Evolutionary conservation across 2,888 invertebrate species (phyloP).

Genomic region (Pachycephus smyrnensis): DNA sequence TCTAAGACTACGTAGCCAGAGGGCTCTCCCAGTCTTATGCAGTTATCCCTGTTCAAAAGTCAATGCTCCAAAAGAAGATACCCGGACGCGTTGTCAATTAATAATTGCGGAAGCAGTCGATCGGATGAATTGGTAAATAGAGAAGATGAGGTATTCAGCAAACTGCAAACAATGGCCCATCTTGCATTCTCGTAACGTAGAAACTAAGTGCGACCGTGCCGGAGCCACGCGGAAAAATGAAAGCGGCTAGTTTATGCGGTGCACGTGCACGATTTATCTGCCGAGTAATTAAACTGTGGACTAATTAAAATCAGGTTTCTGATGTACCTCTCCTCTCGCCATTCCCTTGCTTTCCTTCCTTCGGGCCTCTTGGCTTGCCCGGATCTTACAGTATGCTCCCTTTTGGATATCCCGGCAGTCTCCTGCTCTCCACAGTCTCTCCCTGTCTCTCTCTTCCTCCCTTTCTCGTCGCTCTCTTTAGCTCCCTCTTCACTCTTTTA

Average conservation of each 20-base stretch:
- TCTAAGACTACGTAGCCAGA: neutral
- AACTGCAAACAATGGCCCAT: slow-evolving; percentile 54
- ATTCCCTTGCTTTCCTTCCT: slow-evolving; percentile 20
- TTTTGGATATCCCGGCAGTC: slow-evolving; percentile 19
- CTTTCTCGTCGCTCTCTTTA: slow-evolving; percentile 6
- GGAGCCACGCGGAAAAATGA: slow-evolving; percentile 58
- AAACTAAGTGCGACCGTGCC: slow-evolving; percentile 52
- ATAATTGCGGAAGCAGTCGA: slow-evolving; percentile 26
- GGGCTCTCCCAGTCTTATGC: neutral
- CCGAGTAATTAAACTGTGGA: slow-evolving; percentile 68
- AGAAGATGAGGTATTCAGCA: slow-evolving; percentile 24
- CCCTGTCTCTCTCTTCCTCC: slow-evolving; percentile 22
- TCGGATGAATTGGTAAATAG: neutral
- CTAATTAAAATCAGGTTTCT: slow-evolving; percentile 68
- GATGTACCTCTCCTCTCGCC: slow-evolving; percentile 57
- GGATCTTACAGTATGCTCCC: slow-evolving; percentile 4
- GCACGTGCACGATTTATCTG: slow-evolving; percentile 68
- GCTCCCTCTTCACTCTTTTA: slow-evolving; percentile 10
- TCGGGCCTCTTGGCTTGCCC: slow-evolving; percentile 20
- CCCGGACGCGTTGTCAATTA: neutral
- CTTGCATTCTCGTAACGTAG: slow-evolving; percentile 59
- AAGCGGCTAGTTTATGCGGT: slow-evolving; percentile 67
- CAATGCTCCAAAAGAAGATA: neutral
- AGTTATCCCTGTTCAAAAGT: neutral
- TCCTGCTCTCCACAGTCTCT: slow-evolving; percentile 16